phyloP scores from a whole-genome alignment of 2,888 invertebrate genomes.

The Alcis repandata region DNA sequence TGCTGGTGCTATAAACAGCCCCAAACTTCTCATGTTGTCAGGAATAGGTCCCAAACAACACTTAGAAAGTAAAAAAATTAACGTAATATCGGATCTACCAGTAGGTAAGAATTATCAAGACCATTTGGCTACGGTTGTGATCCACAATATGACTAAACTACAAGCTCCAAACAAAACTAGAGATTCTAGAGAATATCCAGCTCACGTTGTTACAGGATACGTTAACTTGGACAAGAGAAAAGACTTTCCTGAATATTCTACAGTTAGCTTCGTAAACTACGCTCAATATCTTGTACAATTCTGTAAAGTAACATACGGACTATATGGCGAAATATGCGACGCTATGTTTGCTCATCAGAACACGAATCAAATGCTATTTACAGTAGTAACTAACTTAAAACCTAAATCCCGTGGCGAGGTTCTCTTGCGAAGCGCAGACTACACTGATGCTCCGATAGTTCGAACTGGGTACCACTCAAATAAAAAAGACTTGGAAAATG shows the following conservation, averaged over 20 bases:
- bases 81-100: constrained; percentile 55
- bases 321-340: constrained; percentile 40
- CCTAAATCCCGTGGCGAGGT: constrained; percentile 57
- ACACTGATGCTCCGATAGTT: constrained; percentile 47
- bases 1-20: constrained; percentile 60
- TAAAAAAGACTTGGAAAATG: constrained; percentile 54
- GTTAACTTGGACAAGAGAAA: constrained; percentile 51
- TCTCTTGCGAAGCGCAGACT: constrained; percentile 33
- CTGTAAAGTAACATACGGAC: constrained; percentile 38
- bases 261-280: constrained; percentile 42
- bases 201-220: constrained; percentile 41
- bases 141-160: constrained; percentile 46
- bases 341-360: constrained; percentile 37
- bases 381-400: constrained; percentile 47
- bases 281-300: constrained; percentile 39
- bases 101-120: constrained; percentile 62
- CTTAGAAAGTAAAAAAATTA: constrained; percentile 51
- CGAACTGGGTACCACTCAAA: constrained; percentile 49
- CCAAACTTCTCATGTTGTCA: constrained; percentile 63
- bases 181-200: constrained; percentile 68
- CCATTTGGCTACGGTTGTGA: constrained; percentile 45
- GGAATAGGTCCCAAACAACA: constrained; percentile 63
- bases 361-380: constrained; percentile 39
- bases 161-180: constrained; percentile 6
- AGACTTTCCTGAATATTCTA: constrained; percentile 54